phyloP scores from a whole-genome alignment of 2,888 invertebrate genomes.

The Eupithecia abbreviata region DNA sequence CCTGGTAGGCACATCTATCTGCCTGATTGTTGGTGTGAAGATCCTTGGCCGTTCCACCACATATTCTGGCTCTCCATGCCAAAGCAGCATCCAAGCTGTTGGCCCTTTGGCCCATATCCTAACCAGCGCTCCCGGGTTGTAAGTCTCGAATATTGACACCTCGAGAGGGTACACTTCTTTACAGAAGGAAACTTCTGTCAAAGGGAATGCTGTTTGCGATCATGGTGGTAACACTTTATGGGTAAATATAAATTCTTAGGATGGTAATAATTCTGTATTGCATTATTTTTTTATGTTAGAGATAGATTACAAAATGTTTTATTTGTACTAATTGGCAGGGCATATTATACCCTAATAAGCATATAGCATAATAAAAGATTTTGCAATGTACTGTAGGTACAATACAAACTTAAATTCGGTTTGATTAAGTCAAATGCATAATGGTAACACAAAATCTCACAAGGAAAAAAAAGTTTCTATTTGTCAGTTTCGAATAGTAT shows the following conservation, averaged over 20 bases:
- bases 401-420: no score
- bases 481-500: no score
- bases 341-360: not conserved
- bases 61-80: slow-evolving; percentile 88
- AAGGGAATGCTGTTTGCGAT: slow-evolving; percentile 58
- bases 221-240: slow-evolving; percentile 28
- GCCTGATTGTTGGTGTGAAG: slow-evolving; percentile 89
- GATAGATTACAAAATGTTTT: not conserved
- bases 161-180: slow-evolving; percentile 87
- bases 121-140: slow-evolving; percentile 92
- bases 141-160: slow-evolving; percentile 92
- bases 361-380: not conserved
- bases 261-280: not conserved
- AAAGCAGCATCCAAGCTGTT: slow-evolving; percentile 87
- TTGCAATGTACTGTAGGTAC: not conserved
- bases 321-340: not conserved
- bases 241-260: not conserved
- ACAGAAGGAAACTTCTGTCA: slow-evolving; percentile 86
- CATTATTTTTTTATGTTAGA: not conserved
- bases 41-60: slow-evolving; percentile 86
- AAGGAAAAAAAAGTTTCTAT: no score
- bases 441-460: not conserved
- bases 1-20: slow-evolving; percentile 76
- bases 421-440: no score
- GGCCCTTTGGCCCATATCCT: slow-evolving; percentile 88